Conservation (phyloP, 2,797 vertebrate genomes). For the Anguilla megastoma region DNA sequence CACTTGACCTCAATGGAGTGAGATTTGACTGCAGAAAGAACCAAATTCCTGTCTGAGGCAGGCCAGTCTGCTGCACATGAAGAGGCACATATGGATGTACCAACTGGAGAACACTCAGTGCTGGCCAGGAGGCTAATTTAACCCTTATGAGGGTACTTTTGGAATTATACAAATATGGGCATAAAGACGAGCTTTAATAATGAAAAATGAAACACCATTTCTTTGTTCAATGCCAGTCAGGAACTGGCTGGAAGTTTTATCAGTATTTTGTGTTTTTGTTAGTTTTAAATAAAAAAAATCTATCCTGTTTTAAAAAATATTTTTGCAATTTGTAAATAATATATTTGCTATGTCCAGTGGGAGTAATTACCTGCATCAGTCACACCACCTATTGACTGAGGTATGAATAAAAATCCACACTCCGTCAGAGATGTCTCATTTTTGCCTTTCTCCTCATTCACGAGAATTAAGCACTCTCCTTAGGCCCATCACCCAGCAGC, state of each 20-base stretch:
- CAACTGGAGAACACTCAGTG: not conserved
- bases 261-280: not conserved
- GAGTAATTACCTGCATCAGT: not conserved
- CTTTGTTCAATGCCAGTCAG: conserved; percentile 1
- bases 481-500: conserved; percentile 37
- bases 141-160: not conserved
- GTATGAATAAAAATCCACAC: not conserved
- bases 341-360: not conserved
- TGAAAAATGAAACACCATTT: not conserved
- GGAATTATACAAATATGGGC: not conserved
- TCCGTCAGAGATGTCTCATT: not conserved
- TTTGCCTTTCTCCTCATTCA: not conserved
- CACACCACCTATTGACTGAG: not conserved
- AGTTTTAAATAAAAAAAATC: not conserved
- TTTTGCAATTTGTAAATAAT: not conserved
- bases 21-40: not conserved
- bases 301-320: not conserved
- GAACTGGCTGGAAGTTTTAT: not conserved
- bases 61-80: too few species aligned
- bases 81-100: not conserved
- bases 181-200: not conserved
- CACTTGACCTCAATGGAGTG: not conserved
- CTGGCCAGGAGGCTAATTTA: not conserved
- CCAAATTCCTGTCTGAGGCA: not conserved
- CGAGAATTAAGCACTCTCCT: conserved; percentile 37